Evolutionary conservation across 2,888 invertebrate species (phyloP), one percentile per base, ranked within the genome.

Genomic region (Microctonus brassicae): DNA sequence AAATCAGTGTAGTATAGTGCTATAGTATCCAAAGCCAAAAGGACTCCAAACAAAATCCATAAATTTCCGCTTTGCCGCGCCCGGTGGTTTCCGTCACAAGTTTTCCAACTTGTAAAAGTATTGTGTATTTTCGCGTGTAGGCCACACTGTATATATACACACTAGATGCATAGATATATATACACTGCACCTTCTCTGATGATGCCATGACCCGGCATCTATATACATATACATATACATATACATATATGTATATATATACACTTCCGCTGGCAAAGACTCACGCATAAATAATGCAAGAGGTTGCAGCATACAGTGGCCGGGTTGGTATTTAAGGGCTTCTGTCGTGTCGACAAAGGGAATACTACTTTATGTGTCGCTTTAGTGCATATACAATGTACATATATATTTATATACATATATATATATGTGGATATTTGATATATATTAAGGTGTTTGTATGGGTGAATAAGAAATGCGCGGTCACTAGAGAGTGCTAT

Each of bases 31-130:
- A 63, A 69, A 67, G 77, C 75, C 79, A 79, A n/a, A n/a, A 80
- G 81, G 81, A 81, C 79, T 77, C 82, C 82, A 83, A 86, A 86
- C 85, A 85, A 86, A 86, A 84, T 86, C 84, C 85, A 86, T 86
- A 86, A 86, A 85, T 86, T 85, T 83, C 82, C 83, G 83, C 83
- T 80, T 80, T 80, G 79, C 81, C 79, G 82, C 81, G 83, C 81
- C 81, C 83, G 81, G 82, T 80, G 84, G 83, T 83, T 85, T 84
- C 85, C 84, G 85, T 85, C 86, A 83, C 79, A 85, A 87, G 83
- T 86, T 86, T 83, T 79, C 80, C 76, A 82, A 86, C 82, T 85
- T 85, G 80, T 82, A 81, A 86, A 86, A 87, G 86, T 85, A 83
- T 39, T 47, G 47, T 47, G 83, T 85, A 83, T 84, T 84, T 84